These are phyloP conservation scores for Hemicordylus capensis DNA, from an alignment of 2,113 vertebrate species.

Conservation along the genomic window DNA sequence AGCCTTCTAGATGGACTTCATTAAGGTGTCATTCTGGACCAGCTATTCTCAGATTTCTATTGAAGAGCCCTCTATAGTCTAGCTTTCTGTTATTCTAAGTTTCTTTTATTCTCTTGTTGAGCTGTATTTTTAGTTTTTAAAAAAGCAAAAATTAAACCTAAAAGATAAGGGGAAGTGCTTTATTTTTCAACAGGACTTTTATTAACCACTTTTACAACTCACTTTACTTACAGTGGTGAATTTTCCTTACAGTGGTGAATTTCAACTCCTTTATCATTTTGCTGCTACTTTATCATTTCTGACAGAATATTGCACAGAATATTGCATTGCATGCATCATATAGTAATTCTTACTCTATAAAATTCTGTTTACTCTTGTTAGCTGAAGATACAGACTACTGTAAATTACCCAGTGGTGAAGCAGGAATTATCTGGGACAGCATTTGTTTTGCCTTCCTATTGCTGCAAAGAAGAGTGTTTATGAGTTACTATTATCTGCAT, in stretches of 20 bases:
- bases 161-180: too few relatives aligned
- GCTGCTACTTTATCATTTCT: neutral
- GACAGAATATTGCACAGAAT: neutral
- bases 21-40: too few relatives aligned
- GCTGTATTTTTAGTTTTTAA: too few relatives aligned
- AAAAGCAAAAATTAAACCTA: too few relatives aligned
- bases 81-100: too few relatives aligned
- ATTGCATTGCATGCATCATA: neutral
- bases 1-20: too few relatives aligned
- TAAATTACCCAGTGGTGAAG: constrained; percentile 89
- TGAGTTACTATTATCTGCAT: constrained; percentile 98
- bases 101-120: too few relatives aligned
- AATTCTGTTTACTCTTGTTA: constrained; percentile 53
- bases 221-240: too few relatives aligned
- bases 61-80: too few relatives aligned
- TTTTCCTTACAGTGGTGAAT: neutral
- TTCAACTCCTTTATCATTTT: neutral
- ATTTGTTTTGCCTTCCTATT: constrained; percentile 97
- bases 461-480: constrained; percentile 96
- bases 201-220: too few relatives aligned
- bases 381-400: constrained; percentile 79
- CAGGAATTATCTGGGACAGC: constrained; percentile 99
- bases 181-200: too few relatives aligned
- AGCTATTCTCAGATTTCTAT: too few relatives aligned
- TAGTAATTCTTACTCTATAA: neutral